Evolutionary conservation across 2,797 vertebrate species (phyloP).

Genomic region (Hafferia zeledoni): DNA sequence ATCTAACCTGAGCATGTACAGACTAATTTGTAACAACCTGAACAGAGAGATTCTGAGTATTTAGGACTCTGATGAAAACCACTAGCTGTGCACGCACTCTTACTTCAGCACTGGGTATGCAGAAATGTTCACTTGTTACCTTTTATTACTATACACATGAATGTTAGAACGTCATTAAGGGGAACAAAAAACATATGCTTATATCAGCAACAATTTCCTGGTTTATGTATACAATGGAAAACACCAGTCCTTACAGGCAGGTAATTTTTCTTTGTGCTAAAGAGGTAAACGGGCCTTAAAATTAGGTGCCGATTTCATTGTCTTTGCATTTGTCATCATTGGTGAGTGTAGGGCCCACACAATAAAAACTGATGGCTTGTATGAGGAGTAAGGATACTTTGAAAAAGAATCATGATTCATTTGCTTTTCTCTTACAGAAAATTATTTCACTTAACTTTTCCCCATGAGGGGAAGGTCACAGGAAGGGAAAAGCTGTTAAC

Average conservation of each 20-base stretch:
- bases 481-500: background rate
- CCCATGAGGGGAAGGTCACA: background rate
- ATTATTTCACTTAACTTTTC: background rate
- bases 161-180: background rate
- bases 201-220: background rate
- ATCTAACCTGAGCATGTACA: background rate
- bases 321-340: background rate
- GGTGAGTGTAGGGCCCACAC: background rate
- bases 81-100: background rate
- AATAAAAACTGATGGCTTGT: background rate
- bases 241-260: background rate
- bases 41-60: background rate
- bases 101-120: background rate
- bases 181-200: background rate
- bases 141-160: background rate
- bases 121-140: background rate
- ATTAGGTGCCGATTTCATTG: background rate
- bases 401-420: background rate
- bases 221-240: background rate
- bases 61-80: background rate
- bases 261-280: background rate
- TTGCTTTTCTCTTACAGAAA: background rate
- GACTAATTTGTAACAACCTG: background rate
- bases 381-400: background rate
- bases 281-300: background rate